A percentile compares a stretch with the other conserved stretches of the same genome.
phyloP scores from a whole-genome alignment of 2,797 vertebrate species.

The Remorina albescens region DNA sequence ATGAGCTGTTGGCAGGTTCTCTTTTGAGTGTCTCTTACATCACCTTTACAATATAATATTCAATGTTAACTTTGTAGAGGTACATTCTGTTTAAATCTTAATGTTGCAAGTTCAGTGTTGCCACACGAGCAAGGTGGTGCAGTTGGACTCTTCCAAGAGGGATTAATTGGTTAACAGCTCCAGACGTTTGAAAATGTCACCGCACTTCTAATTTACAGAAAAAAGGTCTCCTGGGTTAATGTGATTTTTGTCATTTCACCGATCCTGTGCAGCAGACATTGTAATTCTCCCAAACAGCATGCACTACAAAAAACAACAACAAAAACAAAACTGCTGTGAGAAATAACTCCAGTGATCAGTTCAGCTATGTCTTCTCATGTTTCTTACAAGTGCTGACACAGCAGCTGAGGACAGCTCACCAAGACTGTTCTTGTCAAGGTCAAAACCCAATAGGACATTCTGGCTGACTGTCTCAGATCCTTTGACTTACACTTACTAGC shows the following conservation, averaged over 20 bases:
- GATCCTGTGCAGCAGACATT: constrained; percentile 22
- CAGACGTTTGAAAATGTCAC: constrained; percentile 39
- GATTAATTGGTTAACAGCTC: not conserved
- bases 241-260: not conserved
- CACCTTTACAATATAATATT: not conserved
- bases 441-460: not conserved
- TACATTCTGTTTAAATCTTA: not conserved
- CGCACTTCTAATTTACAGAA: constrained; percentile 1
- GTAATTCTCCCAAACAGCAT: constrained; percentile 1
- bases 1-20: no score
- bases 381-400: not conserved
- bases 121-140: not conserved
- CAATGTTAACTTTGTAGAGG: not conserved
- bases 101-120: not conserved
- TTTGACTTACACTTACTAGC: not conserved
- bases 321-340: no score
- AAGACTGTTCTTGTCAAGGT: constrained; percentile 32
- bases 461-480: not conserved
- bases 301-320: no score
- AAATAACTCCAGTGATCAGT: not conserved
- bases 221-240: not conserved
- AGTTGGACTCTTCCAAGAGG: not conserved
- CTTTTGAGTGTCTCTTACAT: not conserved
- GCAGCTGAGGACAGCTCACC: not conserved
- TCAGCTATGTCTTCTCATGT: not conserved